Percentiles rank a stretch among this genome's conserved stretches.
Conservation (phyloP, 1,140 invertebrate species). For the Temnothorax curvispinosus region DNA sequence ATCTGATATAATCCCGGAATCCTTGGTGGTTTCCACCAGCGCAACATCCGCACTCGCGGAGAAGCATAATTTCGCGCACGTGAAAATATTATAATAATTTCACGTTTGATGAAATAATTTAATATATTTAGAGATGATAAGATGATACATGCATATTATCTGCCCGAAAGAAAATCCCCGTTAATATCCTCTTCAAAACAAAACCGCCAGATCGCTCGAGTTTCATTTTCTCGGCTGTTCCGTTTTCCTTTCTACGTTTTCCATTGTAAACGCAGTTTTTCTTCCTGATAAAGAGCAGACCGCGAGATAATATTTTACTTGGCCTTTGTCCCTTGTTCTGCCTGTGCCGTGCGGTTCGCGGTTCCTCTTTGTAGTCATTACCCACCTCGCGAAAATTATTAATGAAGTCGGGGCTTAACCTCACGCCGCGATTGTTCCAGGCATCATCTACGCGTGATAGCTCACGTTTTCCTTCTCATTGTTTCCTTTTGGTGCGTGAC, state of each 20-base stretch:
- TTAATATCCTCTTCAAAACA: slow-evolving; percentile 41
- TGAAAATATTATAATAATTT: slow-evolving; percentile 28
- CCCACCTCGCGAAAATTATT: slow-evolving; percentile 58
- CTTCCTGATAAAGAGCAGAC: slow-evolving; percentile 61
- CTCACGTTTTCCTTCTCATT: slow-evolving; percentile 33
- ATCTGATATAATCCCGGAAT: slow-evolving; percentile 20
- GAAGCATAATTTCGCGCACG: neutral
- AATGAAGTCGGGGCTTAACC: slow-evolving; percentile 58
- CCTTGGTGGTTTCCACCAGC: neutral
- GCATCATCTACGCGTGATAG: slow-evolving; percentile 43
- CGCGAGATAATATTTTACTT: slow-evolving; percentile 63
- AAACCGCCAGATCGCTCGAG: slow-evolving; percentile 29
- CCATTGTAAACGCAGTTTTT: slow-evolving; percentile 60
- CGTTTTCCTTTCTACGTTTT: slow-evolving; percentile 36
- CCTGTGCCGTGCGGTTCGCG: slow-evolving; percentile 45
- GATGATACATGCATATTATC: neutral
- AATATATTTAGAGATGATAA: neutral
- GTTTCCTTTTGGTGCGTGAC: slow-evolving; percentile 3
- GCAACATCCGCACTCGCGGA: neutral
- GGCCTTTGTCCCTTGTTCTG: slow-evolving; percentile 60
- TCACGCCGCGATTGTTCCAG: slow-evolving; percentile 50
- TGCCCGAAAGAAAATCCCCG: neutral
- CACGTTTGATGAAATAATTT: neutral
- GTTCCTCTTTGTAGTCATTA: slow-evolving; percentile 61
- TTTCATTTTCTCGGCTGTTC: slow-evolving; percentile 47